phyloP scores from a whole-genome alignment of 2,888 invertebrate species.

The Sphaerophoria rueppellii region DNA sequence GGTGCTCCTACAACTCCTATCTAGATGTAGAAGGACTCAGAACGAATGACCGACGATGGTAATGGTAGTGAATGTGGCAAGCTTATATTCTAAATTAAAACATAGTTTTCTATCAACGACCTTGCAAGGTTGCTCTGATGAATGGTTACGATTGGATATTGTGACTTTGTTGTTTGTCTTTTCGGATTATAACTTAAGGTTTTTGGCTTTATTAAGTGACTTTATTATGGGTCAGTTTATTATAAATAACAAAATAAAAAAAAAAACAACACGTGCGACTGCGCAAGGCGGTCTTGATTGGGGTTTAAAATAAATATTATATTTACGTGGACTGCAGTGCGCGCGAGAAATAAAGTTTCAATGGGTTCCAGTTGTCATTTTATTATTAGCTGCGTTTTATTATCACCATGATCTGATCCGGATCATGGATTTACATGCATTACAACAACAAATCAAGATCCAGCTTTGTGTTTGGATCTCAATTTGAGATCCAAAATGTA shows the following conservation, averaged over 20 bases:
- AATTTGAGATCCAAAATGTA: too few species aligned
- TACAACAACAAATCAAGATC: too few species aligned
- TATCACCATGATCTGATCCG: too few species aligned
- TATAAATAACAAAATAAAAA: constrained; percentile 5
- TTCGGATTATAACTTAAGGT: background rate
- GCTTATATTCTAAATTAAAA: constrained; percentile 32
- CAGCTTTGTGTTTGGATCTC: too few species aligned
- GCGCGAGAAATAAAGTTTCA: constrained; percentile 9
- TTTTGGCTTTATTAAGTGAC: constrained; percentile 3
- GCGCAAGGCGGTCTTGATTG: background rate
- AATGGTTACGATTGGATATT: constrained; percentile 22
- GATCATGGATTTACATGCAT: too few species aligned
- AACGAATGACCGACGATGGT: background rate
- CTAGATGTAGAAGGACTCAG: constrained; percentile 23
- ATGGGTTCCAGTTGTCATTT: background rate
- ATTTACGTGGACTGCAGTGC: constrained; percentile 21
- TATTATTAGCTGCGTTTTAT: too few species aligned
- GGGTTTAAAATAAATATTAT: background rate
- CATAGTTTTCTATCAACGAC: constrained; percentile 44
- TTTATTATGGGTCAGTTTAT: constrained; percentile 38
- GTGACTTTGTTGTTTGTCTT: constrained; percentile 18
- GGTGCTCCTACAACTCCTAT: constrained; percentile 36
- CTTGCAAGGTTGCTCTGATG: constrained; percentile 66
- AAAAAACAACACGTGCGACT: background rate
- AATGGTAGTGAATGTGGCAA: constrained; percentile 42